Conservation (phyloP, 2,797 vertebrate genomes). For the Onychomys torridus region DNA sequence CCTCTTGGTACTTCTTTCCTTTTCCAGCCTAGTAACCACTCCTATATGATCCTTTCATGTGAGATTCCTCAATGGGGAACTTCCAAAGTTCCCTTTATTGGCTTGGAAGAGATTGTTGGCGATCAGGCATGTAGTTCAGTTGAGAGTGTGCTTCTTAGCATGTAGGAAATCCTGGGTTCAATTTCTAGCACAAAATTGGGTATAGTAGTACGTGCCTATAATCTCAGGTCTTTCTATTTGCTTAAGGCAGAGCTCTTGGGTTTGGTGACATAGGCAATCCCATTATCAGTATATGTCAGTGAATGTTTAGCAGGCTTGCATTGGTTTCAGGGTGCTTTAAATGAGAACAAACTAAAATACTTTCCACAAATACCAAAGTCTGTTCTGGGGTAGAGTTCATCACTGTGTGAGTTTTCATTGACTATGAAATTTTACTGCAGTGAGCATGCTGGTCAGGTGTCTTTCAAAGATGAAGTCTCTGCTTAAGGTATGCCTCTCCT, state of each 20-base stretch:
- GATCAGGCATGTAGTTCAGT: not conserved
- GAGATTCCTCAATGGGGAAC: not conserved
- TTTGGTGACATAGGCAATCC: not conserved
- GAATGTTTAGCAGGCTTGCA: not conserved
- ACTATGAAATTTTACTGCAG: not conserved
- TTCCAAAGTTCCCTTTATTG: conserved; percentile 27
- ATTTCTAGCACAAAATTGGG: not conserved
- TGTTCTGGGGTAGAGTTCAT: not conserved
- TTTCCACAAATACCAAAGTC: not conserved
- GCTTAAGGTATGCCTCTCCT: too few species aligned
- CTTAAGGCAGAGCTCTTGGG: conserved; percentile 17
- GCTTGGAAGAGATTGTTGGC: conserved; percentile 17
- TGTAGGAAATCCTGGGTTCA: not conserved
- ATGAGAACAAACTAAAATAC: conserved; percentile 1
- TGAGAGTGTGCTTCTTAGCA: not conserved
- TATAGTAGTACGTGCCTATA: not conserved
- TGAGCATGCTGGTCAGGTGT: not conserved
- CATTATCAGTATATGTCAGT: not conserved
- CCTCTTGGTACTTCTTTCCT: not conserved
- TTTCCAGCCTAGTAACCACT: not conserved
- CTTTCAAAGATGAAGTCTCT: not conserved
- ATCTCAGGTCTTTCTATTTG: conserved; percentile 7
- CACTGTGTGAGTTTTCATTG: not conserved
- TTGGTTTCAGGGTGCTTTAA: not conserved
- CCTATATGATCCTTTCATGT: not conserved